phyloP scores from a whole-genome alignment of 2,113 vertebrate species.

The Tangachromis dhanisi region DNA sequence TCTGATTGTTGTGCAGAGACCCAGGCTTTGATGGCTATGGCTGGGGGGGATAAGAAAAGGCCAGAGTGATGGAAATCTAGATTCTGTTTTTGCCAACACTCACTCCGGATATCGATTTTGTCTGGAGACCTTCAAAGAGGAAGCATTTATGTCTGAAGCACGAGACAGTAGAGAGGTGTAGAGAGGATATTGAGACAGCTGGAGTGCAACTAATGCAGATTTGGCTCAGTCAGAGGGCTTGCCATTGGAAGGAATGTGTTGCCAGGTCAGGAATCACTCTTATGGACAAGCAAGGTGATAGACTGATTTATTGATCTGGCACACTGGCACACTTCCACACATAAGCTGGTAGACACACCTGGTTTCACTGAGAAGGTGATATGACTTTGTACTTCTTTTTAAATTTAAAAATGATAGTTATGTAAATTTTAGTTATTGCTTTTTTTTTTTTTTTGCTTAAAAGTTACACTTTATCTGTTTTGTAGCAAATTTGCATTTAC shows the following conservation, averaged over 20 bases:
- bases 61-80: slow-evolving; percentile 63
- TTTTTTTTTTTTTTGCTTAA: background rate
- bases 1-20: slow-evolving; percentile 32
- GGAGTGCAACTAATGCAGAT: slow-evolving; percentile 48
- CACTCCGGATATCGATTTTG: slow-evolving; percentile 70
- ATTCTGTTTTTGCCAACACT: slow-evolving; percentile 52
- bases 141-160: slow-evolving; percentile 60
- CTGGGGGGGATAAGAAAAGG: slow-evolving; percentile 58
- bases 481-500: background rate
- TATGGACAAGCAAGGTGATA: background rate
- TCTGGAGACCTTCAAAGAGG: slow-evolving; percentile 67
- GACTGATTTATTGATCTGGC: slow-evolving; percentile 23
- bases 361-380: background rate
- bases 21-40: slow-evolving; percentile 55
- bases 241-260: background rate
- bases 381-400: background rate
- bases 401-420: background rate
- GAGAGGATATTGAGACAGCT: slow-evolving; percentile 42
- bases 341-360: background rate
- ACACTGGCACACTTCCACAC: background rate
- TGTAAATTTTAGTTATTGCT: background rate
- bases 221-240: slow-evolving; percentile 22
- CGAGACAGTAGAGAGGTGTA: slow-evolving; percentile 35
- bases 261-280: slow-evolving; percentile 26
- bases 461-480: background rate